Conservation (phyloP, 2,797 vertebrate species). For the Periparus ater region DNA sequence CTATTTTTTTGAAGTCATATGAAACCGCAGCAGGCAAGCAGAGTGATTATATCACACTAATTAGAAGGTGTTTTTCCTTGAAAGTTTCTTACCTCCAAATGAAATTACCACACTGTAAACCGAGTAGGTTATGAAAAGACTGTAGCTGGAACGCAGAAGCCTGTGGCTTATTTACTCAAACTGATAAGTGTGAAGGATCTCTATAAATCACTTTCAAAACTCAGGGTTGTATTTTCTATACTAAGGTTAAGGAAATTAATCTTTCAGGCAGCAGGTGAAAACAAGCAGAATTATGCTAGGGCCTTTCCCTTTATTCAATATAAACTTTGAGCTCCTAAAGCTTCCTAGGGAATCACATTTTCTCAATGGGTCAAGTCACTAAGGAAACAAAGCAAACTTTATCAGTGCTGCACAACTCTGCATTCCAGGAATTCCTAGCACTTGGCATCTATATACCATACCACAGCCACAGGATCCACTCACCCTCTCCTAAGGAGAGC, state of each 20-base stretch:
- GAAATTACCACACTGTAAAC: conserved; percentile 50
- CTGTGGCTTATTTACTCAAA: conserved; percentile 51
- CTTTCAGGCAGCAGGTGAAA: conserved; percentile 77
- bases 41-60: conserved; percentile 66
- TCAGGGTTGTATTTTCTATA: conserved; percentile 61
- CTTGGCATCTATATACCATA: conserved; percentile 86
- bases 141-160: conserved; percentile 39
- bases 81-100: conserved; percentile 63
- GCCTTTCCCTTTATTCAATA: conserved; percentile 72
- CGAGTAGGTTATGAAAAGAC: conserved; percentile 14
- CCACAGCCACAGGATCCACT: conserved; percentile 59
- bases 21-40: conserved; percentile 61
- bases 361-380: conserved; percentile 86
- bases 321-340: conserved; percentile 75
- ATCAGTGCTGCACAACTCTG: conserved; percentile 89
- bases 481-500: conserved; percentile 18
- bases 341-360: conserved; percentile 81
- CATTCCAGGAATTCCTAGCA: conserved; percentile 95
- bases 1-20: conserved; percentile 75
- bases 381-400: conserved; percentile 97
- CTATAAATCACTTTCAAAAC: conserved; percentile 68
- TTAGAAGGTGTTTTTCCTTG: conserved; percentile 58
- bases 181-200: conserved; percentile 61
- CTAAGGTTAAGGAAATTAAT: conserved; percentile 75
- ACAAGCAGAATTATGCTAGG: conserved; percentile 69